Percentiles rank a stretch among this genome's conserved stretches.
Evolutionary conservation across 2,113 vertebrate genomes (phyloP).

Genomic region (Perca fluviatilis): DNA sequence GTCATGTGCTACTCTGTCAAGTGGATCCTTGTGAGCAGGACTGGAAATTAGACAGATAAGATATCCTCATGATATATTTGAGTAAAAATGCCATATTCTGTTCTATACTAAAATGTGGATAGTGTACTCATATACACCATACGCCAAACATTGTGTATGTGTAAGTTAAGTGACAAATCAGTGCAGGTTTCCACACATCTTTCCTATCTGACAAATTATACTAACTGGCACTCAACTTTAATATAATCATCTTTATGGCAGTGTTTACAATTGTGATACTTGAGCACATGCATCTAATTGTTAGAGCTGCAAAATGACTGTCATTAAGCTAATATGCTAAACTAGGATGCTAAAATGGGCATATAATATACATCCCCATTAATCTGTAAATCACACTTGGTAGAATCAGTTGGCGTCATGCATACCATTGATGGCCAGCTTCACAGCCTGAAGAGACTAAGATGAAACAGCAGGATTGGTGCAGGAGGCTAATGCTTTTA

Average conservation of each 20-base stretch:
- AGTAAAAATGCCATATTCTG: background rate
- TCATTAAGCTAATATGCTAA: background rate
- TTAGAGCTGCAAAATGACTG: background rate
- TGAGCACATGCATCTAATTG: background rate
- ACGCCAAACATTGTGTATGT: no score
- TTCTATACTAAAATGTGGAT: background rate
- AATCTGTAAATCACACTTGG: constrained; percentile 19
- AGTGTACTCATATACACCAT: background rate
- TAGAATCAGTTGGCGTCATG: constrained; percentile 17
- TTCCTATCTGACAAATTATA: background rate
- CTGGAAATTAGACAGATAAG: background rate
- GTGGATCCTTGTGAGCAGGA: background rate
- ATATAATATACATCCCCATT: background rate
- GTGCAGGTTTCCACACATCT: background rate
- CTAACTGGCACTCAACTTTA: background rate
- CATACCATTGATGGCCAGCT: constrained; percentile 21
- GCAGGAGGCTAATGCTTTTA: constrained; percentile 53
- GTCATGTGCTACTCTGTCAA: background rate
- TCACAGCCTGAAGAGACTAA: constrained; percentile 35
- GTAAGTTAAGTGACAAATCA: background rate
- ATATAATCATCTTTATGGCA: background rate
- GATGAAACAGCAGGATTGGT: constrained; percentile 56
- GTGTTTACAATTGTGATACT: background rate
- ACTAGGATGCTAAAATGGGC: background rate
- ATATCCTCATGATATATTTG: constrained; percentile 7